phyloP scores from a whole-genome alignment of 1,140 invertebrate species.

The Drosophila mojavensis region DNA sequence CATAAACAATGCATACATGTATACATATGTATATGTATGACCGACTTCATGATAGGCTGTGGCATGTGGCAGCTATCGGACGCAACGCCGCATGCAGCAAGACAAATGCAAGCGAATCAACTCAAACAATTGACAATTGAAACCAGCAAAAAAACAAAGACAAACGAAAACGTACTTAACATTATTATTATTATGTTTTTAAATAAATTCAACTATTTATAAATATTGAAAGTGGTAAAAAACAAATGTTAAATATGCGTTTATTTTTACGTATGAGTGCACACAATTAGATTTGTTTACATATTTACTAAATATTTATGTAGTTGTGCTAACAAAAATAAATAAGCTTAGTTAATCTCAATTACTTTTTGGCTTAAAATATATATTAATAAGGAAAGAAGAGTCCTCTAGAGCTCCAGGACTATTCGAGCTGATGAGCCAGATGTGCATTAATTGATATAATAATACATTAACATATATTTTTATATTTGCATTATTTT shows the following conservation, averaged over 20 bases:
- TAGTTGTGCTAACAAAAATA: too few relatives aligned
- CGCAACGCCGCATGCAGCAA: not conserved
- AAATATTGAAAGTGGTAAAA: not conserved
- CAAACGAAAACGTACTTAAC: not conserved
- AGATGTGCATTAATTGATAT: too few relatives aligned
- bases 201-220: too few relatives aligned
- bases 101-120: slow-evolving; percentile 61
- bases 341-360: too few relatives aligned
- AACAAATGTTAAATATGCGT: too few relatives aligned
- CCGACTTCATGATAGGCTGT: not conserved
- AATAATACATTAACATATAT: too few relatives aligned
- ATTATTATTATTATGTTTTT: not conserved
- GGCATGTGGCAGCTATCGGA: not conserved
- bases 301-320: too few relatives aligned
- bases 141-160: not conserved
- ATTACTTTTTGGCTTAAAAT: too few relatives aligned
- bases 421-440: too few relatives aligned
- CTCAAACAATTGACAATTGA: slow-evolving; percentile 53
- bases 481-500: not conserved
- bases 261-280: too few relatives aligned
- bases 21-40: not conserved
- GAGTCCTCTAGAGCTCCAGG: too few relatives aligned
- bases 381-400: not conserved
- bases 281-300: too few relatives aligned
- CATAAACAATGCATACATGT: not conserved